Conservation (phyloP, 2,797 vertebrate species). For the Parotocinclus haroldoi region DNA sequence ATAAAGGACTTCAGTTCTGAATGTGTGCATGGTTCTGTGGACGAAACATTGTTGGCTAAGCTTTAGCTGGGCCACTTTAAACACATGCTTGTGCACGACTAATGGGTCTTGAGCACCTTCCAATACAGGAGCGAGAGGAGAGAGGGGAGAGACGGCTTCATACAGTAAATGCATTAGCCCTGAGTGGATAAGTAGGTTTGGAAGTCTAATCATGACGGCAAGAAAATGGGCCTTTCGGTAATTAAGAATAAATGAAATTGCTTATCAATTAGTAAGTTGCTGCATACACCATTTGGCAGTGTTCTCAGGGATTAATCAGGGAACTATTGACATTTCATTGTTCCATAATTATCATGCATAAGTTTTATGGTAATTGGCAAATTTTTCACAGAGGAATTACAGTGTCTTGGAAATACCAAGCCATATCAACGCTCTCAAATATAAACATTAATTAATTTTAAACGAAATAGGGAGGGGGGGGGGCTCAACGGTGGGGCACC, state of each 20-base stretch:
- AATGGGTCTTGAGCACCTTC: conserved; percentile 66
- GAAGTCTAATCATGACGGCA: conserved; percentile 66
- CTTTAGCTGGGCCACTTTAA: conserved; percentile 62
- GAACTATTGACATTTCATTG: conserved; percentile 75
- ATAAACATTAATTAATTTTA: conserved; percentile 72
- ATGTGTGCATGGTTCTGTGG: conserved; percentile 50
- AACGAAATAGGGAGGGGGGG: conserved; percentile 55
- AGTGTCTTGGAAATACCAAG: conserved; percentile 61
- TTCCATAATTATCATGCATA: conserved; percentile 77
- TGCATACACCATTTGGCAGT: conserved; percentile 64
- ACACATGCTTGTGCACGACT: conserved; percentile 63
- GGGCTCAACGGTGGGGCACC: conserved; percentile 56
- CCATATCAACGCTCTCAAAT: conserved; percentile 65
- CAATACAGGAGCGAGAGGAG: conserved; percentile 40
- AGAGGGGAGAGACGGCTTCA: conserved; percentile 55
- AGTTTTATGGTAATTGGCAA: conserved; percentile 71
- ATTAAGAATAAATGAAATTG: conserved; percentile 77
- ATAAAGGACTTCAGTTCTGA: conserved; percentile 15
- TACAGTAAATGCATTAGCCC: conserved; percentile 61
- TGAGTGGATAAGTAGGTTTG: conserved; percentile 65
- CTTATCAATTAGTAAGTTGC: conserved; percentile 72
- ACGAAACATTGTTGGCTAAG: conserved; percentile 61
- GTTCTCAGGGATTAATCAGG: conserved; percentile 73
- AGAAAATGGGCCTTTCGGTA: conserved; percentile 69
- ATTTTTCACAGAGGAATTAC: conserved; percentile 69